A percentile compares a stretch with the other conserved stretches of the same genome.
phyloP scores from a whole-genome alignment of 2,113 vertebrate species.

The Lamprologus speciosus region DNA sequence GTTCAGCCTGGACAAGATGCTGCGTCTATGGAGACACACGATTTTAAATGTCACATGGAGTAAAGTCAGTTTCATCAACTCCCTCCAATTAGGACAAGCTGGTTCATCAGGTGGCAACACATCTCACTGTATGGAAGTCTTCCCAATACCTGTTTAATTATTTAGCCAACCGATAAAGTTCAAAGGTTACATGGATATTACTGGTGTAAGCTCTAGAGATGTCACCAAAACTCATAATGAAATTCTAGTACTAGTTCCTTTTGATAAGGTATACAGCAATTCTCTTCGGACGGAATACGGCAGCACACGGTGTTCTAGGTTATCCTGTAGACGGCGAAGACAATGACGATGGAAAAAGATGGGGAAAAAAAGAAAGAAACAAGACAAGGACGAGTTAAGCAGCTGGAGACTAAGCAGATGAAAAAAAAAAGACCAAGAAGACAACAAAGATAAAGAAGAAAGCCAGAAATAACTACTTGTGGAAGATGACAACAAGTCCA shows the following conservation, averaged over 20 bases:
- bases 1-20: not conserved
- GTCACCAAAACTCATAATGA: not conserved
- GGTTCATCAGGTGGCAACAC: not conserved
- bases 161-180: not conserved
- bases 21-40: not conserved
- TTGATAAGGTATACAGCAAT: not conserved
- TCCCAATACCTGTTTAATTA: not conserved
- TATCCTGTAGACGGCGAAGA: not conserved
- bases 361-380: accelerated
- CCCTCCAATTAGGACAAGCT: not conserved
- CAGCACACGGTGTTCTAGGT: not conserved
- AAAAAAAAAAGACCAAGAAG: not conserved
- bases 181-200: not conserved
- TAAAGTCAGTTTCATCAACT: not conserved
- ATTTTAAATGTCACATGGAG: not conserved
- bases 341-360: not conserved
- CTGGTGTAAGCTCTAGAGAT: not conserved
- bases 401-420: not conserved
- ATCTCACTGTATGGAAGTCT: not conserved
- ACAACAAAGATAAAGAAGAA: not conserved
- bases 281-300: not conserved
- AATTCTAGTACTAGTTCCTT: not conserved
- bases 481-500: not conserved
- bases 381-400: not conserved
- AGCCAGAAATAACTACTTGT: not conserved